Percentiles rank a stretch among this genome's conserved stretches.
Conservation (phyloP, 2,113 vertebrate genomes). For the Alces alces region DNA sequence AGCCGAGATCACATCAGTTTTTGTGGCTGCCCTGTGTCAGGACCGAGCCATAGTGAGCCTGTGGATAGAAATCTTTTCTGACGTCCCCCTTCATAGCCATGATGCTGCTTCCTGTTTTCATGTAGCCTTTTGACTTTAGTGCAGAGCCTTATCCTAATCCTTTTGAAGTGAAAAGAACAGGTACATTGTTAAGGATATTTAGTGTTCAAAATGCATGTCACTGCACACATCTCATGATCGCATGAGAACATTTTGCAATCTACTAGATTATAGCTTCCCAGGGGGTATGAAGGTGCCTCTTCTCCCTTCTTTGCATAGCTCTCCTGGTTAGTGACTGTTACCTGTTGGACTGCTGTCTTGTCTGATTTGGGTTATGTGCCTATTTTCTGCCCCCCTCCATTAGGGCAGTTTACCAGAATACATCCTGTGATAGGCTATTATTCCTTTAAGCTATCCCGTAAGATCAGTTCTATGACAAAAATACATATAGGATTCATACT, state of each 20-base stretch:
- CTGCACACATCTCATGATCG: background rate
- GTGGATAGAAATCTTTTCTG: background rate
- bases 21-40: background rate
- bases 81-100: background rate
- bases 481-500: background rate
- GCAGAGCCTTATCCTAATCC: background rate
- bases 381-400: background rate
- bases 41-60: background rate
- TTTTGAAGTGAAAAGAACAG: background rate
- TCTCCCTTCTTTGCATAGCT: background rate
- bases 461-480: background rate
- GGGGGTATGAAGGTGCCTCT: fast-evolving
- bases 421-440: background rate
- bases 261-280: background rate
- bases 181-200: background rate
- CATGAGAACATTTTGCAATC: background rate
- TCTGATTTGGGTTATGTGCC: background rate
- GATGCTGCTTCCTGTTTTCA: background rate
- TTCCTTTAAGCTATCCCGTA: background rate
- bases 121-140: background rate
- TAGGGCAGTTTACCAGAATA: background rate
- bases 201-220: background rate
- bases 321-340: background rate
- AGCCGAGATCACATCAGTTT: background rate
- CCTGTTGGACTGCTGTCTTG: background rate